These are phyloP conservation scores for Drosophila nigrodunni DNA, from an alignment of 1,140 invertebrate genomes.

Conservation along the genomic window DNA sequence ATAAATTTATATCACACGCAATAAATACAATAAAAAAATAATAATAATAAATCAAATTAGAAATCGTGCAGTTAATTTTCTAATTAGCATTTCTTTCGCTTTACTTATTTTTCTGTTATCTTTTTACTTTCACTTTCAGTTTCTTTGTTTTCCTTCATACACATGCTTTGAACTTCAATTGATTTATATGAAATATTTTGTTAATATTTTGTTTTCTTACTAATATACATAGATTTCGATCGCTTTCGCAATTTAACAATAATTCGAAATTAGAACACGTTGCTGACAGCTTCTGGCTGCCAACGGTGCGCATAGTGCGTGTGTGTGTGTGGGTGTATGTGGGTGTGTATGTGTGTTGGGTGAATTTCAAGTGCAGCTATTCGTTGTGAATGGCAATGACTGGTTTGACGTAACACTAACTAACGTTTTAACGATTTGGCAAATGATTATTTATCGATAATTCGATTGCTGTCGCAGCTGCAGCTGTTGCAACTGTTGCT, in stretches of 20 bases:
- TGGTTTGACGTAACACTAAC: slow-evolving; percentile 53
- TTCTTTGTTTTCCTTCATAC: neutral
- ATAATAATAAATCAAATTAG: slow-evolving; percentile 44
- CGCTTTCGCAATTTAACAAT: slow-evolving; percentile 24
- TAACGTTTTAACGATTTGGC: slow-evolving; percentile 74
- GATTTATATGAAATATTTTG: slow-evolving; percentile 9
- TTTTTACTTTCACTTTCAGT: neutral
- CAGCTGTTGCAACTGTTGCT: slow-evolving; percentile 3
- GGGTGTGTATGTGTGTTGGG: slow-evolving; percentile 11
- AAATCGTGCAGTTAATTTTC: slow-evolving; percentile 31
- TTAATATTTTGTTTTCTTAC: slow-evolving; percentile 13
- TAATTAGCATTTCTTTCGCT: slow-evolving; percentile 22
- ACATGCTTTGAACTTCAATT: slow-evolving; percentile 43
- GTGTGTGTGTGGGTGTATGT: slow-evolving; percentile 9
- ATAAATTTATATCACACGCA: slow-evolving; percentile 83
- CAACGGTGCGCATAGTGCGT: slow-evolving; percentile 16
- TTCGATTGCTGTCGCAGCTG: slow-evolving; percentile 23
- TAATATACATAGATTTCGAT: slow-evolving; percentile 40
- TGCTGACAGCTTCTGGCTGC: slow-evolving; percentile 26
- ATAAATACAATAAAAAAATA: slow-evolving; percentile 76
- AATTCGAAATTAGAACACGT: slow-evolving; percentile 44
- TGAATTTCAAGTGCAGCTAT: slow-evolving; percentile 52
- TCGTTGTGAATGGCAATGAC: slow-evolving; percentile 82
- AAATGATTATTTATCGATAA: slow-evolving; percentile 55
- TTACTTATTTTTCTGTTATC: neutral